Evolutionary conservation across 2,888 invertebrate genomes (phyloP), one percentile per base, ranked within the genome.

Genomic region (Adelognathus sp.): DNA sequence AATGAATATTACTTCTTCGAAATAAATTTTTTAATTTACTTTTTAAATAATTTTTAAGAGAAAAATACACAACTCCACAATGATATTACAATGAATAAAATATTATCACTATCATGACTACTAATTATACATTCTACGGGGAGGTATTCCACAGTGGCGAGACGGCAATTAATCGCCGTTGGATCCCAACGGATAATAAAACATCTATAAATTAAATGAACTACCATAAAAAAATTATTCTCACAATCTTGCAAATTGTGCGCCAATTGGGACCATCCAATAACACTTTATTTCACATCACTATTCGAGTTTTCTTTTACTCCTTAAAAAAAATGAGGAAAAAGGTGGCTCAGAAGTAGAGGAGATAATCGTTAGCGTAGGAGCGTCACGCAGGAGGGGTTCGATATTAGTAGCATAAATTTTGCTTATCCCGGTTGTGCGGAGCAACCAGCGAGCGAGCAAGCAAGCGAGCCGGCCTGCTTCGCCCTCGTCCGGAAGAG

Each of bases 361-460:
- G 11, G n/a, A 11, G 60, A 52, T 29, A 61, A 39, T 72, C 54
- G 72, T n/a, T n/a, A n/a, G n/a, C n/a, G 41, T 31, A 21, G 9
- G 33, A 64, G 31, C 21, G 52, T 69, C 52, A 61, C 44, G 16
- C 24, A 63, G 24, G 14, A 18, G 29, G 27, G 33, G 54, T 69
- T 70, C 63, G 16, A 63, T 76, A 63, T 76, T 64, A 71, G 36
- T 31, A 16, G 44, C 29, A 64, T 71, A 60, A 76, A 76, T 76
- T 64, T 7, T 64, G 58, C 64, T 71, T 76, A 64, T 67, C 54
- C 63, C 24, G 33, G 16, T 33, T n/a, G n/a, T n/a, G n/a, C n/a
- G n/a, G n/a, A n/a, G n/a, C n/a, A n/a, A n/a, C n/a, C n/a, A n/a
- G 46, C 21, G n/a, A 36, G 36, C 9, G n/a, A 58, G 24, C 75